Conservation (phyloP, 2,797 vertebrate species). For the Rachycentron canadum region DNA sequence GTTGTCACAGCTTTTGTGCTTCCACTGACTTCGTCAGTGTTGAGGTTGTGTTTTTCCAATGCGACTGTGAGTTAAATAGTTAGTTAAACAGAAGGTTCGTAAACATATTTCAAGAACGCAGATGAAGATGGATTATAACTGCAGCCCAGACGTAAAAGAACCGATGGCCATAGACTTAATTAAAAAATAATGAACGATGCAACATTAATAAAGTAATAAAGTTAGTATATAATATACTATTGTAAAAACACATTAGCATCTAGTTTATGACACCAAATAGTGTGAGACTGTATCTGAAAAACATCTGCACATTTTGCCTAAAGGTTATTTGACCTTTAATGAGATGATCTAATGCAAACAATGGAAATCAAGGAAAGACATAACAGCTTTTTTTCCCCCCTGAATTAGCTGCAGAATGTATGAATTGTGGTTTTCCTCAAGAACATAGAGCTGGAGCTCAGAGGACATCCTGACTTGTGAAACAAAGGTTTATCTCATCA, state of each 20-base stretch:
- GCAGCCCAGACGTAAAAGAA: background rate
- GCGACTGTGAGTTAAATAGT: background rate
- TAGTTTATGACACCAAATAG: background rate
- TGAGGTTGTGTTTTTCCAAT: background rate
- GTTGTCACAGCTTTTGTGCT: background rate
- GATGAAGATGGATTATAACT: background rate
- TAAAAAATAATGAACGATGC: background rate
- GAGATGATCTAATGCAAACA: background rate
- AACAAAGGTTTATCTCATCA: background rate
- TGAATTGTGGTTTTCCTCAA: slow-evolving; percentile 1
- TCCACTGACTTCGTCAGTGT: background rate
- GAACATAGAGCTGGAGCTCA: background rate
- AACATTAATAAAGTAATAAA: background rate
- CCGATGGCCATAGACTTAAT: background rate
- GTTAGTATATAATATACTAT: too few species aligned
- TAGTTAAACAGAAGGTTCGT: too few species aligned
- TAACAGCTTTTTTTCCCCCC: background rate
- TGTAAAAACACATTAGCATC: background rate
- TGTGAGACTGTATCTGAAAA: background rate
- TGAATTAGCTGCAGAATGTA: too few species aligned
- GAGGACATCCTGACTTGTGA: slow-evolving; percentile 10
- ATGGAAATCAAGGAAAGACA: background rate
- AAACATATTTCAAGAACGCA: background rate
- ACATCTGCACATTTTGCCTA: too few species aligned
- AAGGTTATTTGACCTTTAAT: background rate